Evolutionary conservation across 2,888 invertebrate genomes (phyloP).

Genomic region (Disparrhopalites patrizii): DNA sequence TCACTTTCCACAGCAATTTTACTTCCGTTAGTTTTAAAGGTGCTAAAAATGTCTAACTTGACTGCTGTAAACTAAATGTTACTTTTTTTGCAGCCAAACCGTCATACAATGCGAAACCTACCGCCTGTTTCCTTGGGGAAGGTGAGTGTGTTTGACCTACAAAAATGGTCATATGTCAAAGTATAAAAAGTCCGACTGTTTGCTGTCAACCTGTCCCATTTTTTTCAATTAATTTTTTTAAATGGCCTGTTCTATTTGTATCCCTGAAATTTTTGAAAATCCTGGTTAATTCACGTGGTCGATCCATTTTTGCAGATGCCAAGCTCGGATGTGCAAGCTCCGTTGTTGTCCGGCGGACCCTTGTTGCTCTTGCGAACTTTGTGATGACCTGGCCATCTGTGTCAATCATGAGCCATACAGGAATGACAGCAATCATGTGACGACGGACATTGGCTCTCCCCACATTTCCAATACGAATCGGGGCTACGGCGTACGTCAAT

Average conservation of each 20-base stretch:
- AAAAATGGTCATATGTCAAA: no score
- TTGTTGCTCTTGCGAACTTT: constrained; percentile 23
- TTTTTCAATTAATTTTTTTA: no score
- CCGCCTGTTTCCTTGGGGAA: constrained; percentile 45
- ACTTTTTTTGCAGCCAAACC: constrained; percentile 8
- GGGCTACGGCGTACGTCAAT: constrained; percentile 31
- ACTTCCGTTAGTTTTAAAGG: no score
- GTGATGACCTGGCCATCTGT: constrained; percentile 24
- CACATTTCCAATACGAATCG: constrained; percentile 44
- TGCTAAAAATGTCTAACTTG: no score
- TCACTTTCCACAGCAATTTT: no score
- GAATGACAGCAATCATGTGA: constrained; percentile 39
- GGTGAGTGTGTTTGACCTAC: constrained; percentile 30
- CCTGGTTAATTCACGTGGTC: no score
- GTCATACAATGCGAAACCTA: constrained; percentile 46
- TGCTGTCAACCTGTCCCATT: no score
- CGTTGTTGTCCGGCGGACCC: constrained; percentile 43
- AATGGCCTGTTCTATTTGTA: no score
- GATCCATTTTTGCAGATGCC: constrained; percentile 33
- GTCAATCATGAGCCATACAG: constrained; percentile 44
- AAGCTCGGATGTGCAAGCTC: constrained; percentile 37
- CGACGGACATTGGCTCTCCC: constrained; percentile 34
- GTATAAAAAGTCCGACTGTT: no score
- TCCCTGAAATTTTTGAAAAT: no score
- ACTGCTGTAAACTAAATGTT: not conserved